These are phyloP conservation scores for Platysternon megacephalum DNA, from an alignment of 2,113 vertebrate genomes.

Conservation along the genomic window DNA sequence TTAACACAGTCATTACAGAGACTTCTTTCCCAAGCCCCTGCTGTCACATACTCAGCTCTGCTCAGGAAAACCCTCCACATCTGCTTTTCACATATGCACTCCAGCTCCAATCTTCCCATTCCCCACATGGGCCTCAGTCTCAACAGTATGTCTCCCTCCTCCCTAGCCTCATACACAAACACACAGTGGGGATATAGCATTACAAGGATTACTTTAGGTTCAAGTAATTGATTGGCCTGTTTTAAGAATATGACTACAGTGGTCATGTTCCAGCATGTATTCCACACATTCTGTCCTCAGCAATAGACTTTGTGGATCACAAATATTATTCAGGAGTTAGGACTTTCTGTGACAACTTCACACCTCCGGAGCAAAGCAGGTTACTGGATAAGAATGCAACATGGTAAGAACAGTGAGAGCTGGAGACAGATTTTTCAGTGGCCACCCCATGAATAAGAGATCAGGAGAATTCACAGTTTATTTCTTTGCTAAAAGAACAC, in stretches of 20 bases:
- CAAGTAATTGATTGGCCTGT: neutral
- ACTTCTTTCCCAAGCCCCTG: constrained; percentile 76
- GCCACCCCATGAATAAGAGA: rapidly evolving
- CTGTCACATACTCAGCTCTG: constrained; percentile 63
- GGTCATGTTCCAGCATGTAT: neutral
- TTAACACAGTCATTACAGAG: constrained; percentile 75
- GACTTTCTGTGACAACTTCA: rapidly evolving
- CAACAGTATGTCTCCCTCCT: constrained; percentile 33
- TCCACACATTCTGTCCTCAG: neutral
- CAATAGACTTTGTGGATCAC: rapidly evolving
- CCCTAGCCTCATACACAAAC: neutral
- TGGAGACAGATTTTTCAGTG: neutral
- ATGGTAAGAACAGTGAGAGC: neutral
- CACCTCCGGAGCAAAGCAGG: neutral
- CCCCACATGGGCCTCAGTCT: constrained; percentile 17
- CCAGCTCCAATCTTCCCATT: constrained; percentile 51
- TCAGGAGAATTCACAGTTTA: neutral
- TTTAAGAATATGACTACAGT: neutral
- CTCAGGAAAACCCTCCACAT: constrained; percentile 67
- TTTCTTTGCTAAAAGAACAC: neutral
- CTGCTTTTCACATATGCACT: constrained; percentile 74
- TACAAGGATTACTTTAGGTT: rapidly evolving
- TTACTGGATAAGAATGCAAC: neutral
- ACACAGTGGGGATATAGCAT: neutral
- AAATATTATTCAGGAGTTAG: rapidly evolving